Evolutionary conservation across 2,888 invertebrate genomes (phyloP).

Genomic region (Pristionchus japonicus): DNA sequence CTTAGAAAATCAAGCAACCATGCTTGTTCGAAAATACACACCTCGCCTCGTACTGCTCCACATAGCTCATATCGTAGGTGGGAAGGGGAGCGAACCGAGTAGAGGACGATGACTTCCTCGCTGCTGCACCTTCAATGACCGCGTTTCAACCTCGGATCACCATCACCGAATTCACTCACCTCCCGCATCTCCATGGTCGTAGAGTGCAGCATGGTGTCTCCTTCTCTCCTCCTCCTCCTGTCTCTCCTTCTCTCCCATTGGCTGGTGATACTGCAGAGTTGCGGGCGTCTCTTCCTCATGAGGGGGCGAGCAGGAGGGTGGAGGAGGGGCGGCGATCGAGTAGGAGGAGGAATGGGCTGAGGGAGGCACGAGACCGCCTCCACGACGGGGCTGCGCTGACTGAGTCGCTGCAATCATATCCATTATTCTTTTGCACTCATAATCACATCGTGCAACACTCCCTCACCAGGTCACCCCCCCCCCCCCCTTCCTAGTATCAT

Average conservation of each 20-base stretch:
- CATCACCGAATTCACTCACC: background rate
- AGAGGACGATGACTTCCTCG: background rate
- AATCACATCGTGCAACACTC: too few relatives aligned
- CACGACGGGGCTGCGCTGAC: background rate
- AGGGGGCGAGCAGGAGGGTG: background rate
- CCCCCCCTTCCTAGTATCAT: too few relatives aligned
- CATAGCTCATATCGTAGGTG: conserved; percentile 34
- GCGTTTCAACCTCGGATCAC: background rate
- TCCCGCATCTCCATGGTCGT: conserved; percentile 4
- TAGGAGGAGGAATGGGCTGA: background rate
- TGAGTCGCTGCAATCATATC: background rate
- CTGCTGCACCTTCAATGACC: background rate
- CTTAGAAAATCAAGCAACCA: background rate
- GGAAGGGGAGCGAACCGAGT: conserved; percentile 23
- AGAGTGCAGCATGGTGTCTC: background rate
- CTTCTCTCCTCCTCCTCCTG: background rate
- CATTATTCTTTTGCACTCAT: background rate
- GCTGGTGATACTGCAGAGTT: background rate
- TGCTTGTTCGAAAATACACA: too few relatives aligned
- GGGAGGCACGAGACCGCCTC: background rate
- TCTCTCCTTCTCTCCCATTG: conserved; percentile 17
- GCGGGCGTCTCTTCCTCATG: background rate
- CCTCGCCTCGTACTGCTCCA: conserved; percentile 11
- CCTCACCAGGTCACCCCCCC: too few relatives aligned
- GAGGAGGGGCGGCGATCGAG: background rate